A percentile compares a stretch with the other conserved stretches of the same genome.
Conservation (phyloP, 2,888 invertebrate genomes). For the Nomada goodeniana region DNA sequence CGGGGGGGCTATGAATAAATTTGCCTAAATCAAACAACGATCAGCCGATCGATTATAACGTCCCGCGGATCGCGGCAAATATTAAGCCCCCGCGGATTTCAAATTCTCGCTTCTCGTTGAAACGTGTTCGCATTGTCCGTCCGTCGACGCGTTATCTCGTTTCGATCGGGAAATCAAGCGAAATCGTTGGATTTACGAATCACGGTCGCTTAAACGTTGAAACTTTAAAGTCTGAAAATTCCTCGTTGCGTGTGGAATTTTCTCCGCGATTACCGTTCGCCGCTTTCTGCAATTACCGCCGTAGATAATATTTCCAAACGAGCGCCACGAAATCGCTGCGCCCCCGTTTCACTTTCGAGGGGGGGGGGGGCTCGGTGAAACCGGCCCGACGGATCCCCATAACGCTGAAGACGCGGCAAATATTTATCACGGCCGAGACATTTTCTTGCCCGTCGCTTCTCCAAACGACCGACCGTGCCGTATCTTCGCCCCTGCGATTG, state of each 20-base stretch:
- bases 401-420: slow-evolving; percentile 19
- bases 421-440: slow-evolving; percentile 38
- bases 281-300: slow-evolving; percentile 15
- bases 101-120: no score
- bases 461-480: slow-evolving; percentile 22
- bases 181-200: no score
- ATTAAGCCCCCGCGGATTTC: no score
- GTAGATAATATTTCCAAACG: slow-evolving; percentile 1
- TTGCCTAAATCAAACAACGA: no score
- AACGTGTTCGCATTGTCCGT: no score
- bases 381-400: slow-evolving; percentile 1
- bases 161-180: no score
- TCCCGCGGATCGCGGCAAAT: no score
- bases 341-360: background rate
- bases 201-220: no score
- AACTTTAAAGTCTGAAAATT: background rate
- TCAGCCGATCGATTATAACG: no score
- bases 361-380: background rate
- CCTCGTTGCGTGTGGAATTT: background rate
- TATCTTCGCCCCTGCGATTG: slow-evolving; percentile 58
- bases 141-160: no score
- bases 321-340: background rate
- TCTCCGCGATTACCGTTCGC: background rate
- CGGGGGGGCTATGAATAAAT: no score
- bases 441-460: slow-evolving; percentile 24